Percentiles rank a stretch among this genome's conserved stretches.
Conservation (phyloP, 2,888 invertebrate genomes). For the Fissipunctia ypsillon region DNA sequence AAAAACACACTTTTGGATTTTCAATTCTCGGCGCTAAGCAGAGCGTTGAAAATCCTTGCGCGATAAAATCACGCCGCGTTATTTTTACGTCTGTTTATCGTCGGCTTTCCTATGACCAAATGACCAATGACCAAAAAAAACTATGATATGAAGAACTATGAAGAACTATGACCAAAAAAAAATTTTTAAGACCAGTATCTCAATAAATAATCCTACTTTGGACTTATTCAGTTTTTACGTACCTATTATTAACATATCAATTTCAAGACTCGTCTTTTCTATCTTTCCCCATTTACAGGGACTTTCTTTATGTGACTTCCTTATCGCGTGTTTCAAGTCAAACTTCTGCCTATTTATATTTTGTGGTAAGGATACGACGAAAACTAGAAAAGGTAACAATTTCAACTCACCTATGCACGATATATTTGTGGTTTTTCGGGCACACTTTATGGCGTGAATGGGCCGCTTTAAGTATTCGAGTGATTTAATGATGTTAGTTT, state of each 20-base stretch:
- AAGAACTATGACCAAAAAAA: no score
- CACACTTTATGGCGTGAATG: constrained; percentile 65
- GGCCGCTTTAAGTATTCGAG: constrained; percentile 63
- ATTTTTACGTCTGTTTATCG: no score
- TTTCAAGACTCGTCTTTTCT: not conserved
- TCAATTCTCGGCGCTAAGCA: no score
- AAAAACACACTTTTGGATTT: no score
- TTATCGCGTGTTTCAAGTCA: constrained; percentile 17
- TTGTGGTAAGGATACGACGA: constrained; percentile 12
- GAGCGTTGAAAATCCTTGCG: no score
- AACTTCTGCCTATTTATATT: constrained; percentile 47
- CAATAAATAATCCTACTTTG: no score
- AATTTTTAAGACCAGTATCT: no score
- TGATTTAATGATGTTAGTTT: constrained; percentile 65
- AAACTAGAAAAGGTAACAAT: constrained; percentile 71
- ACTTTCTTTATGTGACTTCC: not conserved
- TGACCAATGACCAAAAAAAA: no score
- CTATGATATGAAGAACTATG: no score
- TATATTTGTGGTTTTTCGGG: constrained; percentile 67
- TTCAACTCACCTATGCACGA: constrained; percentile 74
- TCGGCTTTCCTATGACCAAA: not conserved
- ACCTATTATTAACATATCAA: not conserved
- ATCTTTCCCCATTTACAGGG: not conserved
- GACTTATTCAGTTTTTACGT: no score
- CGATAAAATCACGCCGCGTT: no score